Conservation (phyloP, 2,113 vertebrate genomes). For the Barnardius zonarius region DNA sequence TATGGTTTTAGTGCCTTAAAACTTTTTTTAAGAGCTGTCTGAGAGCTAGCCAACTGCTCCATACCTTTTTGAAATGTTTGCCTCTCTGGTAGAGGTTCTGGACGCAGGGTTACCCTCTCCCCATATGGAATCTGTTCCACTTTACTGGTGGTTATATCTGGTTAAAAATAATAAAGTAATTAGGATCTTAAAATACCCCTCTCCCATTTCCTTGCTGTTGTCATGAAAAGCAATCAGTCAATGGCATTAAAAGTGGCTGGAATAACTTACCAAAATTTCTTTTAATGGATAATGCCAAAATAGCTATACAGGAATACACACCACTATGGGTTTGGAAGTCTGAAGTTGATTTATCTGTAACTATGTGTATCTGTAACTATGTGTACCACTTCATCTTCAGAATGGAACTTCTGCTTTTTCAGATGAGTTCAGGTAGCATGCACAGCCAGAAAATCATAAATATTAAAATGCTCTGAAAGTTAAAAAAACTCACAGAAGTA, state of each 20-base stretch:
- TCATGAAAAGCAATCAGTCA: not conserved
- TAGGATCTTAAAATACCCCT: not conserved
- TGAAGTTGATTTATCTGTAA: not conserved
- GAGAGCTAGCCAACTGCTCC: not conserved
- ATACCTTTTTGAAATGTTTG: constrained; percentile 91
- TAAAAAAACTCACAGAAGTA: not conserved
- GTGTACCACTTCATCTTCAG: not conserved
- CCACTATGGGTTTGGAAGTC: not conserved
- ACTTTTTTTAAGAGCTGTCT: not conserved
- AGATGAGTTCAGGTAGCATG: not conserved
- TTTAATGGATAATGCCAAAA: not conserved
- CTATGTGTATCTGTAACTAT: not conserved
- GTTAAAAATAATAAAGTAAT: constrained; percentile 17
- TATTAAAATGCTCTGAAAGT: not conserved
- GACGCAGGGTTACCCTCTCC: constrained; percentile 91
- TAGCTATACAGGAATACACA: not conserved
- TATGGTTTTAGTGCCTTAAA: too few species aligned
- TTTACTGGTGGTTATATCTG: constrained; percentile 80
- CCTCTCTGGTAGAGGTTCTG: constrained; percentile 84
- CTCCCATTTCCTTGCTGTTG: not conserved
- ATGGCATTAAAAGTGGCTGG: not conserved
- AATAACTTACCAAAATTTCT: not conserved
- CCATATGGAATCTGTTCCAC: constrained; percentile 95
- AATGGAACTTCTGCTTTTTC: not conserved
- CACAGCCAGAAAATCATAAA: not conserved